Evolutionary conservation across 2,797 vertebrate genomes (phyloP).

Genomic region (Scolopax rusticola): DNA sequence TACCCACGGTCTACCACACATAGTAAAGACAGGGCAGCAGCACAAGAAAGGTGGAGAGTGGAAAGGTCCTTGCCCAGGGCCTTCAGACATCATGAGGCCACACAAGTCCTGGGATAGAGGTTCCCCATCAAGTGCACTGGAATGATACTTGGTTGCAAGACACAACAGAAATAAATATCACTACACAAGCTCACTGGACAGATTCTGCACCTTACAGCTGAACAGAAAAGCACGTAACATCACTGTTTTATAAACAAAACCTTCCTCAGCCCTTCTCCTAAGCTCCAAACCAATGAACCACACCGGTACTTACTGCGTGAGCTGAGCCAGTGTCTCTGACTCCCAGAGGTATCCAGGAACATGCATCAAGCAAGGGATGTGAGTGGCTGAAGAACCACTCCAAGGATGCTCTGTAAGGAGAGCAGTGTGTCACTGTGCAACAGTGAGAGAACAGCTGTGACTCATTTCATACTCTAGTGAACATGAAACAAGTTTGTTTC

Average conservation of each 20-base stretch:
- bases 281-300: neutral
- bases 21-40: neutral
- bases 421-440: neutral
- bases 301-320: neutral
- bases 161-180: neutral
- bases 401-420: neutral
- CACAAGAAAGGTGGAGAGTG: neutral
- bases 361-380: neutral
- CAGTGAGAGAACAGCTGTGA: conserved; percentile 27
- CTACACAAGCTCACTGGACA: neutral
- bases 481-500: conserved; percentile 47
- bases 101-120: neutral
- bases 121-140: neutral
- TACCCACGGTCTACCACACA: neutral
- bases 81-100: neutral
- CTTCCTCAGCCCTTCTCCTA: neutral
- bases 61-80: neutral
- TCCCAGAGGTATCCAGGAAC: neutral
- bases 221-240: neutral
- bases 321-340: neutral
- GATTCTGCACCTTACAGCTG: neutral
- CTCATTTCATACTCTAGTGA: conserved; percentile 45
- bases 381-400: neutral
- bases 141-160: neutral
- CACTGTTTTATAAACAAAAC: neutral